Conservation (phyloP, 2,888 invertebrate species). For the Diarsia mendica region DNA sequence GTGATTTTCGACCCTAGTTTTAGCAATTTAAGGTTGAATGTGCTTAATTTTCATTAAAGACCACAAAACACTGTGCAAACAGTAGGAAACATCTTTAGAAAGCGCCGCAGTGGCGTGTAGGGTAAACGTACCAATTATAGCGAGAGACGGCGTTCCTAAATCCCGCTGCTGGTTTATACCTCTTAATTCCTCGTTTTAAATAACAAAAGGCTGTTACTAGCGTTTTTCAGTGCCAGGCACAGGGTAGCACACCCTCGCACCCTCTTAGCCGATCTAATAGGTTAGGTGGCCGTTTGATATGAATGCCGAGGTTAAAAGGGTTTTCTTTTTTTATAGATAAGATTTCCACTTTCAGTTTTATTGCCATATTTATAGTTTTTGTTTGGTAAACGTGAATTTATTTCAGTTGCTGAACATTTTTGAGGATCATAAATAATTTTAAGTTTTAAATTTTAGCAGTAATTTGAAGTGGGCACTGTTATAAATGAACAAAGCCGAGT, state of each 20-base stretch:
- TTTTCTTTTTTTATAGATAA: constrained; percentile 63
- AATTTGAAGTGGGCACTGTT: constrained; percentile 9
- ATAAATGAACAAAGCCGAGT: not conserved
- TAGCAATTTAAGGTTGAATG: constrained; percentile 26
- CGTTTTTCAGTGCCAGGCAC: constrained; percentile 83
- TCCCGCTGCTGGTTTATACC: constrained; percentile 66
- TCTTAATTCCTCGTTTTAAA: constrained; percentile 84
- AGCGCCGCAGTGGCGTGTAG: constrained; percentile 63
- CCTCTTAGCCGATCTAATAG: constrained; percentile 77
- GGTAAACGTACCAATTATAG: constrained; percentile 75
- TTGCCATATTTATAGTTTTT: constrained; percentile 57
- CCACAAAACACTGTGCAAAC: constrained; percentile 57
- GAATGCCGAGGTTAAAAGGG: constrained; percentile 63
- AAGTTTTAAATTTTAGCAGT: constrained; percentile 7
- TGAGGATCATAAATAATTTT: constrained; percentile 11
- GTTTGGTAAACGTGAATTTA: constrained; percentile 31
- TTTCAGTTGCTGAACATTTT: constrained; percentile 18
- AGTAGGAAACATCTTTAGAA: constrained; percentile 59
- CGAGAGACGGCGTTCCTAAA: constrained; percentile 67
- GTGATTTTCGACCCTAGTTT: constrained; percentile 41
- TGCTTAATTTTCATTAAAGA: constrained; percentile 31
- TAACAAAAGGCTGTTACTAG: constrained; percentile 83
- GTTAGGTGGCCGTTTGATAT: constrained; percentile 70
- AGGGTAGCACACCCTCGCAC: constrained; percentile 75
- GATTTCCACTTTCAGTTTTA: constrained; percentile 61